phyloP scores from a whole-genome alignment of 2,888 invertebrate species.

The Melieria omissa region DNA sequence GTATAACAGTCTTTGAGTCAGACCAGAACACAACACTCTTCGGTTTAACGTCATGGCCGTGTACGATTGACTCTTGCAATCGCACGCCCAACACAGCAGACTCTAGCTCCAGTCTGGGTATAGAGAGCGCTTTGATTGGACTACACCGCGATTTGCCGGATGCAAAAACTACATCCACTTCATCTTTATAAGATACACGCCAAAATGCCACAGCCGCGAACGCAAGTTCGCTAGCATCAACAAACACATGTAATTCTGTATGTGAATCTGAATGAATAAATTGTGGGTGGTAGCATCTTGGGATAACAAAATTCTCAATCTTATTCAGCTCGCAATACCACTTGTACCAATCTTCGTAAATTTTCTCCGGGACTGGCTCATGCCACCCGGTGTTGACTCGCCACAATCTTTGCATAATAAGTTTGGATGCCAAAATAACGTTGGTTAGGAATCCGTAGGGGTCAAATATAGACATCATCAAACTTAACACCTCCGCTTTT shows the following conservation, averaged over 20 bases:
- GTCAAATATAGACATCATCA: conserved; percentile 50
- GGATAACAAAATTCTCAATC: conserved; percentile 21
- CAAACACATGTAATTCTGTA: conserved; percentile 30
- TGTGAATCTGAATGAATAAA: not conserved
- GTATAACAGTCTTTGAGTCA: too few relatives aligned
- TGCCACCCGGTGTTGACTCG: conserved; percentile 25
- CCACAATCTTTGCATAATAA: conserved; percentile 39
- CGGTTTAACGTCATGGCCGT: too few relatives aligned
- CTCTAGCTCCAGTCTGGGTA: too few relatives aligned
- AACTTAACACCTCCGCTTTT: conserved; percentile 25
- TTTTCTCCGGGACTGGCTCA: conserved; percentile 33
- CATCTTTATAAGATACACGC: not conserved
- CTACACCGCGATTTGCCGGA: too few relatives aligned
- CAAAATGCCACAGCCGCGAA: not conserved
- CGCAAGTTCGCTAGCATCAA: not conserved
- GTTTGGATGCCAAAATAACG: conserved; percentile 22
- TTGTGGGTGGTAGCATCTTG: conserved; percentile 32
- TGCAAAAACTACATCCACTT: too few relatives aligned
- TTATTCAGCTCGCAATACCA: conserved; percentile 18
- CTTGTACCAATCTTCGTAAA: conserved; percentile 30
- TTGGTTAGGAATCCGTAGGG: conserved; percentile 47
- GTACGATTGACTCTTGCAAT: too few relatives aligned
- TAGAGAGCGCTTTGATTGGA: too few relatives aligned
- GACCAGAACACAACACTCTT: too few relatives aligned
- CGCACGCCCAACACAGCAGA: too few relatives aligned